Conservation (phyloP, 2,113 vertebrate species). For the Pogona vitticeps region DNA sequence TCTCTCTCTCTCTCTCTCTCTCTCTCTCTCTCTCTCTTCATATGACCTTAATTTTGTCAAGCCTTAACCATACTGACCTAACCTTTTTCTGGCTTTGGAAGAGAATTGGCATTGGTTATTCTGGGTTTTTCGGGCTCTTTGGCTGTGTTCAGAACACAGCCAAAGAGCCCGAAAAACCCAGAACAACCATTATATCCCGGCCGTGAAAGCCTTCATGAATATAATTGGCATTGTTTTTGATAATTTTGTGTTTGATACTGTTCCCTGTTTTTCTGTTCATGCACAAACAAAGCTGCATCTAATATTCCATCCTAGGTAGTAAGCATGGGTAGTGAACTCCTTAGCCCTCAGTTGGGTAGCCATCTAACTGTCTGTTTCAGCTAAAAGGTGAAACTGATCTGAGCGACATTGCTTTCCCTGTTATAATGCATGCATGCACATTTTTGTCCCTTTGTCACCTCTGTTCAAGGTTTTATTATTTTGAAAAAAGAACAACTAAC, state of each 20-base stretch:
- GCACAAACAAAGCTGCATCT: neutral
- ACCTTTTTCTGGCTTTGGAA: neutral
- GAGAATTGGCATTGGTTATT: too few species aligned
- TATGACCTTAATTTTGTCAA: neutral
- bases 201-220: too few species aligned
- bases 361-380: neutral
- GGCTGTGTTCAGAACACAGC: too few species aligned
- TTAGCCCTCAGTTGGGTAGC: neutral
- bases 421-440: neutral
- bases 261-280: neutral
- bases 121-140: too few species aligned
- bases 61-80: neutral
- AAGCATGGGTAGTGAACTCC: neutral
- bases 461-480: neutral
- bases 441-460: neutral
- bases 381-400: neutral
- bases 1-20: too few species aligned
- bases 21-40: neutral
- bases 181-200: too few species aligned
- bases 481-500: neutral
- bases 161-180: too few species aligned
- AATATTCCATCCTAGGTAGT: neutral
- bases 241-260: neutral
- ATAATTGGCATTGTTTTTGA: too few species aligned
- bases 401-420: neutral